Evolutionary conservation across 1,140 invertebrate species (phyloP).

Genomic region (Drosophila lowei): DNA sequence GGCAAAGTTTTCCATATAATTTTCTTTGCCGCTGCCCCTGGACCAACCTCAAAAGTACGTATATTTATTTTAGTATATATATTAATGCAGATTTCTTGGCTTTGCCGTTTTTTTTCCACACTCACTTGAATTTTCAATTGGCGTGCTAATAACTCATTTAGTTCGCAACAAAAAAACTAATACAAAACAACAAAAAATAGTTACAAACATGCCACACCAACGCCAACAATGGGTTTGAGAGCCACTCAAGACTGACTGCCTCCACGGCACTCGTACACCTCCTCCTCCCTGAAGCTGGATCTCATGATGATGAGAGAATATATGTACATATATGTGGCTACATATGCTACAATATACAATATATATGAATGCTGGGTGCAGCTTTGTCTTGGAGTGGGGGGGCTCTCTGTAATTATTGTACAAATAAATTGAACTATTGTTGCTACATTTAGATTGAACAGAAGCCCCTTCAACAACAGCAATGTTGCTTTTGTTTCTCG

Average conservation of each 20-base stretch:
- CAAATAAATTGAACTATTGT: slow-evolving; percentile 82
- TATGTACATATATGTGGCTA: not conserved
- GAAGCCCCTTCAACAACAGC: slow-evolving; percentile 47
- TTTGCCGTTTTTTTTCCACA: slow-evolving; percentile 30
- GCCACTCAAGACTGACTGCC: slow-evolving; percentile 30
- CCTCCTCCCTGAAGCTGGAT: slow-evolving; percentile 8
- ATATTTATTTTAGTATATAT: slow-evolving; percentile 7
- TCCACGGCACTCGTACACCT: not conserved
- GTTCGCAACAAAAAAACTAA: slow-evolving; percentile 66
- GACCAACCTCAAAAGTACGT: slow-evolving; percentile 1
- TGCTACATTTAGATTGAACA: slow-evolving; percentile 69
- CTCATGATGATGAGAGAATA: slow-evolving; percentile 72
- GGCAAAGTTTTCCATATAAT: slow-evolving; percentile 30
- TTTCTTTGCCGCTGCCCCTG: slow-evolving; percentile 8
- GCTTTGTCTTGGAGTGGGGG: slow-evolving; percentile 26
- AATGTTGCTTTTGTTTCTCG: slow-evolving; percentile 74
- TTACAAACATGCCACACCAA: slow-evolving; percentile 66
- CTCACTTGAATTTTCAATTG: slow-evolving; percentile 74
- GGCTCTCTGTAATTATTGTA: slow-evolving; percentile 71
- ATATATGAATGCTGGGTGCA: slow-evolving; percentile 33
- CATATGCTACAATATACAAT: slow-evolving; percentile 10
- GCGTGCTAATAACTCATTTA: slow-evolving; percentile 81
- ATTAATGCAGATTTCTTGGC: slow-evolving; percentile 49
- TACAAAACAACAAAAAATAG: slow-evolving; percentile 35
- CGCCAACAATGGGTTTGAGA: slow-evolving; percentile 40